phyloP scores from a whole-genome alignment of 2,888 invertebrate genomes.

The Cerceris rybyensis region DNA sequence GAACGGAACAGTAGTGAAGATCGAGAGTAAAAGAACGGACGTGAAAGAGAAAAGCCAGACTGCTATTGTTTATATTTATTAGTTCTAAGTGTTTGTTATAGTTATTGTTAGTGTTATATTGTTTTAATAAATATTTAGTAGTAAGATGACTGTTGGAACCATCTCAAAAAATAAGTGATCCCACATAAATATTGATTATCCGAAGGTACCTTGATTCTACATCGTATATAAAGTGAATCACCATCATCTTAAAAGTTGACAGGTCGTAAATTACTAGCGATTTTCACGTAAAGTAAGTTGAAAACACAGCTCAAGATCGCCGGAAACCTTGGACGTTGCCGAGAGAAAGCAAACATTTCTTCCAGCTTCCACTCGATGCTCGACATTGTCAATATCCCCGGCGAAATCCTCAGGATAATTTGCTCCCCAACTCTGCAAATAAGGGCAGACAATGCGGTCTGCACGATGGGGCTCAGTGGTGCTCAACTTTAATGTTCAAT shows the following conservation, averaged over 20 bases:
- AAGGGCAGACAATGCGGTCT: conserved; percentile 52
- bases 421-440: conserved; percentile 51
- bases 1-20: too few species aligned
- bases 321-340: background rate
- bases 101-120: too few species aligned
- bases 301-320: background rate
- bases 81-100: too few species aligned
- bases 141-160: too few species aligned
- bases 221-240: background rate
- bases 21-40: too few species aligned
- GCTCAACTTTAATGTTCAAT: conserved; percentile 61
- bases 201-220: background rate
- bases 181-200: background rate
- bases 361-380: conserved; percentile 15
- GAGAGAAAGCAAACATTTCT: conserved; percentile 31
- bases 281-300: background rate
- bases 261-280: background rate
- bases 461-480: conserved; percentile 48
- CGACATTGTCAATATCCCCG: conserved; percentile 31
- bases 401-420: conserved; percentile 55
- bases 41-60: too few species aligned
- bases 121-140: too few species aligned
- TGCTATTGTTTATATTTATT: too few species aligned
- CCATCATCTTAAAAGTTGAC: background rate
- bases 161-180: too few species aligned